These are phyloP conservation scores for Pangasius sanitwongsei DNA, from an alignment of 2,797 vertebrate species.

Conservation along the genomic window DNA sequence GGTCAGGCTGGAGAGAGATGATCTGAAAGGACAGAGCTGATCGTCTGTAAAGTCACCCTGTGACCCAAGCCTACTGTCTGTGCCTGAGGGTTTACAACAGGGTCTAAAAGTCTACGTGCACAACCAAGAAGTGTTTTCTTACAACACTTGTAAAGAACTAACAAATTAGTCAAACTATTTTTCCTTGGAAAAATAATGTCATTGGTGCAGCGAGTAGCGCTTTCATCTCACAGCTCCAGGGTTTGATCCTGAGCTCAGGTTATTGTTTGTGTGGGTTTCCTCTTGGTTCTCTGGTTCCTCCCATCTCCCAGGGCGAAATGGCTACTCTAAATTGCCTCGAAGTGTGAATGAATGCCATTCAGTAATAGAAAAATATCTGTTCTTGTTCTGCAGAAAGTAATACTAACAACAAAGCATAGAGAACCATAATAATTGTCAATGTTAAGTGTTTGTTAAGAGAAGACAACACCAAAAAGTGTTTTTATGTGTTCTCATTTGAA, in stretches of 20 bases:
- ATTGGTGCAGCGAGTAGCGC: neutral
- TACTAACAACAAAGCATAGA: neutral
- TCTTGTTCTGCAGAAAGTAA: neutral
- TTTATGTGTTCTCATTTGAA: neutral
- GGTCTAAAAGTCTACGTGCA: neutral
- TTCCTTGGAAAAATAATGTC: neutral
- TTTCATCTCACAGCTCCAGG: neutral
- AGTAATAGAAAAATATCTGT: neutral
- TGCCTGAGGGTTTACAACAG: neutral
- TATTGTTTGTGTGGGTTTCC: neutral
- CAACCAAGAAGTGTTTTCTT: neutral
- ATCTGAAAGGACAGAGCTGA: neutral
- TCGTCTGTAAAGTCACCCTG: neutral
- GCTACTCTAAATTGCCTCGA: neutral
- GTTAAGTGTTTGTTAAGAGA: neutral
- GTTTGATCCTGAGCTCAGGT: neutral
- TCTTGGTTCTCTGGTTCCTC: neutral
- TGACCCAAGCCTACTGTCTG: neutral
- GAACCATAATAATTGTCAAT: neutral
- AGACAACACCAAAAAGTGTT: neutral
- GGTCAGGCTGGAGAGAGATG: constrained; percentile 16
- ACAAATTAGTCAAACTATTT: neutral
- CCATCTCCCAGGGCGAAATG: neutral
- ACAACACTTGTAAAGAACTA: neutral
- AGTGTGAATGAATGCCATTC: neutral